A percentile compares a stretch with the other conserved stretches of the same genome.
phyloP scores from a whole-genome alignment of 2,888 invertebrate genomes.

The Chalcis sispes region DNA sequence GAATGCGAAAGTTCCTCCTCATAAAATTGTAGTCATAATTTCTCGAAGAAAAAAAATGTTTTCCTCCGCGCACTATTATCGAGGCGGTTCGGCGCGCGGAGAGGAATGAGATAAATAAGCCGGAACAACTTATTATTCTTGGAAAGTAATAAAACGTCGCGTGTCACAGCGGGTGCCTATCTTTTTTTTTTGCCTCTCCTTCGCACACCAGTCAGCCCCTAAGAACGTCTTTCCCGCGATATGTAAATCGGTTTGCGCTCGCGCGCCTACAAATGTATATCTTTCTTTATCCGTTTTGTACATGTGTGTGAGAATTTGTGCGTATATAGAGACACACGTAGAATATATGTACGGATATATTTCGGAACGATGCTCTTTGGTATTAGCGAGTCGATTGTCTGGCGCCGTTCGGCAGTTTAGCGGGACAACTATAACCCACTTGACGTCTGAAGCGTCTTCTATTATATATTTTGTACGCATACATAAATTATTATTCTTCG shows the following conservation, averaged over 20 bases:
- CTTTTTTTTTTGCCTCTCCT: neutral
- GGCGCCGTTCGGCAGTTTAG: constrained; percentile 46
- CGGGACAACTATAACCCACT: constrained; percentile 53
- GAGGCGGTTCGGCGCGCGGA: neutral
- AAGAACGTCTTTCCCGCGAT: neutral
- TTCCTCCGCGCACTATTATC: constrained; percentile 6
- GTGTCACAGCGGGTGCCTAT: constrained; percentile 7
- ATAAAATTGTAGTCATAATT: constrained; percentile 2
- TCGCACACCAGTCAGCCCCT: neutral
- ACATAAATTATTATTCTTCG: neutral
- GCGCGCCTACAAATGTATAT: too few species aligned
- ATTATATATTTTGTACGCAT: constrained; percentile 27
- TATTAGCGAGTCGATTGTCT: constrained; percentile 43
- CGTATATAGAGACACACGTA: neutral
- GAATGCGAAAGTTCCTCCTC: neutral
- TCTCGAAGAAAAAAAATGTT: neutral
- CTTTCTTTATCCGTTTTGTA: constrained; percentile 5
- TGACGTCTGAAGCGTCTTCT: constrained; percentile 24
- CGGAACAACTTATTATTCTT: neutral
- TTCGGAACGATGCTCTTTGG: constrained; percentile 29
- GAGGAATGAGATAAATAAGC: neutral
- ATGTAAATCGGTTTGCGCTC: constrained; percentile 26
- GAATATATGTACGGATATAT: constrained; percentile 3
- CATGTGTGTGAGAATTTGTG: neutral
- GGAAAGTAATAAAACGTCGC: constrained; percentile 44